Conservation (phyloP, 2,888 invertebrate genomes). For the Steinernema carpocapsae region DNA sequence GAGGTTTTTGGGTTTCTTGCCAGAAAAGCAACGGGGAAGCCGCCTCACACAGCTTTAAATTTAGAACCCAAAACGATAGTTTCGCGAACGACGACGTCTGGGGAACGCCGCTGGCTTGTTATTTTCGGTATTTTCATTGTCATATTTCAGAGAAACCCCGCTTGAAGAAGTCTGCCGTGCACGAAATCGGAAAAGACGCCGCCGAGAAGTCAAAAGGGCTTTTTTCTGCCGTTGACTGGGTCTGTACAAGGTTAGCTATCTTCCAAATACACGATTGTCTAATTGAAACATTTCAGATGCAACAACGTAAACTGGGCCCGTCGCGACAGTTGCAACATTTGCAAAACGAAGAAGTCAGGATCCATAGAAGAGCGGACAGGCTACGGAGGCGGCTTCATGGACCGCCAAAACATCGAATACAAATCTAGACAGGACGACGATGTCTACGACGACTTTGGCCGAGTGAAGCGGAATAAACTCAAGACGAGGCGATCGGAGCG, state of each 20-base stretch:
- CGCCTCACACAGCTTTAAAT: no score
- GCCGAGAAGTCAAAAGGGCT: slow-evolving; percentile 89
- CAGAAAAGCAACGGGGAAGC: no score
- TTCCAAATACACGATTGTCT: slow-evolving; percentile 23
- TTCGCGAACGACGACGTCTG: no score
- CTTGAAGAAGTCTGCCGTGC: slow-evolving; percentile 72
- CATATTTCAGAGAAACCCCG: slow-evolving; percentile 68
- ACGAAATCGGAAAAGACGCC: slow-evolving; percentile 95
- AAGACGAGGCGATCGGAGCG: slow-evolving; percentile 38
- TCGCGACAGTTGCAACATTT: slow-evolving; percentile 92
- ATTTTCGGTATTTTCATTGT: neutral
- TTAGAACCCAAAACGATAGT: no score
- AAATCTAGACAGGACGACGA: slow-evolving; percentile 83
- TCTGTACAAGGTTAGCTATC: slow-evolving; percentile 82
- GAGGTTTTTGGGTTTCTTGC: no score
- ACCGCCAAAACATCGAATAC: slow-evolving; percentile 81
- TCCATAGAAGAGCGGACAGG: slow-evolving; percentile 82
- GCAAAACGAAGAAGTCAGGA: slow-evolving; percentile 95
- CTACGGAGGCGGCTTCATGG: slow-evolving; percentile 72
- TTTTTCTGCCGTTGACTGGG: slow-evolving; percentile 98
- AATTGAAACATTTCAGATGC: slow-evolving; percentile 74
- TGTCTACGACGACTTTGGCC: slow-evolving; percentile 84
- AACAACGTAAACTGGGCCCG: slow-evolving; percentile 99
- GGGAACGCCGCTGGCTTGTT: no score
- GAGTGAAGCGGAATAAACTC: slow-evolving; percentile 58